These are phyloP conservation scores for Pristionchus pacificus DNA, from an alignment of 1,140 invertebrate species.

Conservation along the genomic window DNA sequence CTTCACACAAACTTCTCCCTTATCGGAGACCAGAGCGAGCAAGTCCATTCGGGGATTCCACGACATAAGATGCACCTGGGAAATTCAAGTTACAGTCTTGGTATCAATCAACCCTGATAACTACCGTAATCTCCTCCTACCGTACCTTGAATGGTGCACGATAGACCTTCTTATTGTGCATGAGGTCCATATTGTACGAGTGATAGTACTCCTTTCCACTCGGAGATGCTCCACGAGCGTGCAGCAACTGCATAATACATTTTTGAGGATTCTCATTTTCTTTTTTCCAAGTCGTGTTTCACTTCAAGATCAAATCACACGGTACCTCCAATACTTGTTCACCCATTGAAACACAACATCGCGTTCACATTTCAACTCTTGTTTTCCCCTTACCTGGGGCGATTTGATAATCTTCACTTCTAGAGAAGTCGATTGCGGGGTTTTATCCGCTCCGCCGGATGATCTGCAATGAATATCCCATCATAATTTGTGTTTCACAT, in stretches of 20 bases:
- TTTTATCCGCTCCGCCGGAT: too few species aligned
- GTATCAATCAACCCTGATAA: background rate
- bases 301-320: background rate
- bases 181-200: background rate
- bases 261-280: too few species aligned
- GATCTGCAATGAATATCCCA: too few species aligned
- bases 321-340: background rate
- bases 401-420: too few species aligned
- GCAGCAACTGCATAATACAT: too few species aligned
- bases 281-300: too few species aligned
- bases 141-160: background rate
- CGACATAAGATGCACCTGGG: background rate
- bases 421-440: too few species aligned
- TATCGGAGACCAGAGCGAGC: background rate
- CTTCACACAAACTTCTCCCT: background rate
- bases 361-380: too few species aligned
- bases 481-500: too few species aligned
- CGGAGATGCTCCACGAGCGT: too few species aligned
- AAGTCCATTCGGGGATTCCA: background rate
- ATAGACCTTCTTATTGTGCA: background rate
- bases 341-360: background rate
- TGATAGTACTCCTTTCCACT: too few species aligned
- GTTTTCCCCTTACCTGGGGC: too few species aligned
- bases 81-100: background rate
- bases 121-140: background rate